Percentiles rank a stretch among this genome's conserved stretches.
These are phyloP conservation scores for Ectropis grisescens DNA, from an alignment of 1,140 invertebrate genomes.

Conservation along the genomic window DNA sequence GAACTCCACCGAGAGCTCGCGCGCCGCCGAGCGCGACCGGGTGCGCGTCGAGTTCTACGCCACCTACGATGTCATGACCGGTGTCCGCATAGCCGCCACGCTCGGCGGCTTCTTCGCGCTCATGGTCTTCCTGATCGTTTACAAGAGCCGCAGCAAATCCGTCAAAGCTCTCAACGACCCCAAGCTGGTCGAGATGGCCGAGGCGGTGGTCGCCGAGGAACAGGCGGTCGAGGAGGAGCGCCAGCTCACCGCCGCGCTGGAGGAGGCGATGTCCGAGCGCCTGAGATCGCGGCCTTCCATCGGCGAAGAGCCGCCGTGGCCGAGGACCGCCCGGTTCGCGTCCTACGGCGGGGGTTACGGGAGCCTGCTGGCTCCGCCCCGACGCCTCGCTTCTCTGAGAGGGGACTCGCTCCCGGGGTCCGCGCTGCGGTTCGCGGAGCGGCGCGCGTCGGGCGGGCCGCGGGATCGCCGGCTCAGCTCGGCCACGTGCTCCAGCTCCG, in stretches of 20 bases:
- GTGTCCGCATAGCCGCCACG: constrained; percentile 88
- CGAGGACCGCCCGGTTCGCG: constrained; percentile 74
- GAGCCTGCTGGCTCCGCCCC: constrained; percentile 75
- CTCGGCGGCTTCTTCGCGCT: constrained; percentile 89
- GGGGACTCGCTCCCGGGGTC: constrained; percentile 71
- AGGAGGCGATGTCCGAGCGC: constrained; percentile 74
- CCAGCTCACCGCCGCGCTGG: constrained; percentile 78
- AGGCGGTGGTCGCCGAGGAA: constrained; percentile 81
- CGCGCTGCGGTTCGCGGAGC: constrained; percentile 67
- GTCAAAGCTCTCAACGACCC: constrained; percentile 78
- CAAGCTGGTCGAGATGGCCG: constrained; percentile 74
- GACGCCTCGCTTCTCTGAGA: constrained; percentile 65
- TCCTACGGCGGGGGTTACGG: constrained; percentile 80
- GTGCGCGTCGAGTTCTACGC: constrained; percentile 86
- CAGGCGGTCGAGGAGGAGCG: constrained; percentile 80
- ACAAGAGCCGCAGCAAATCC: constrained; percentile 85
- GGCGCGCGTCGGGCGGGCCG: constrained; percentile 63
- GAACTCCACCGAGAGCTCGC: constrained; percentile 40
- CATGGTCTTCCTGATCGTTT: constrained; percentile 89
- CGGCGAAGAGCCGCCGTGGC: constrained; percentile 61
- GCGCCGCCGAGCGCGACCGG: constrained; percentile 67
- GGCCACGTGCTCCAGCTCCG: constrained; percentile 85
- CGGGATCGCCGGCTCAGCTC: constrained; percentile 80
- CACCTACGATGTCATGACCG: constrained; percentile 93
- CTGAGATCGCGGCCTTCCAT: constrained; percentile 56